A percentile compares a stretch with the other conserved stretches of the same genome.
Conservation (phyloP, 2,797 vertebrate species). For the Pipistrellus kuhlii region DNA sequence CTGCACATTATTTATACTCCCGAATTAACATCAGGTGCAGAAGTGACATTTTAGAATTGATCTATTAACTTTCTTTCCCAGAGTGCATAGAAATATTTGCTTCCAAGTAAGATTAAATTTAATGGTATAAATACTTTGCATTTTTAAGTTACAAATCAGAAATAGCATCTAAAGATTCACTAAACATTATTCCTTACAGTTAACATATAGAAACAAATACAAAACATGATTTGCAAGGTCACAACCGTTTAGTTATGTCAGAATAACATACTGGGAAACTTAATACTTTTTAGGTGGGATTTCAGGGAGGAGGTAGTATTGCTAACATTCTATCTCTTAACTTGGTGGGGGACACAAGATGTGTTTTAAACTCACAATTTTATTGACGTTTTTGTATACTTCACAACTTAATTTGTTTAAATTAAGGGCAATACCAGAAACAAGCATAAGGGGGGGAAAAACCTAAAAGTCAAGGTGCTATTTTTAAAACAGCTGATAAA, state of each 20-base stretch:
- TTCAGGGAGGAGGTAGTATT: background rate
- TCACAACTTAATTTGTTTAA: slow-evolving; percentile 31
- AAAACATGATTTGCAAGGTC: slow-evolving; percentile 52
- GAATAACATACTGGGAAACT: slow-evolving; percentile 57
- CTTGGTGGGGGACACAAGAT: background rate
- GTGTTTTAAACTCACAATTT: slow-evolving; percentile 49
- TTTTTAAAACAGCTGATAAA: slow-evolving; percentile 74
- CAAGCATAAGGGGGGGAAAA: background rate
- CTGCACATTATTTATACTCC: slow-evolving; percentile 36
- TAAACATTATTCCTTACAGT: slow-evolving; percentile 53
- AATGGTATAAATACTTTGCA: slow-evolving; percentile 33
- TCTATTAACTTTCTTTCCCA: slow-evolving; percentile 18
- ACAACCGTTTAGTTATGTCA: slow-evolving; percentile 44
- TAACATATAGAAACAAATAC: slow-evolving; percentile 58
- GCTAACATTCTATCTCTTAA: slow-evolving; percentile 51
- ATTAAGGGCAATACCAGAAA: slow-evolving; percentile 23
- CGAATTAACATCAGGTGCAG: slow-evolving; percentile 58
- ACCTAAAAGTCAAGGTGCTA: slow-evolving; percentile 38
- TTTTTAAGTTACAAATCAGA: slow-evolving; percentile 54
- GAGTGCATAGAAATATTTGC: background rate
- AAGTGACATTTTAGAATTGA: slow-evolving; percentile 62
- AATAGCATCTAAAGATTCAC: slow-evolving; percentile 52
- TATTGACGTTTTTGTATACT: background rate
- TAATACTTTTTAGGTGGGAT: slow-evolving; percentile 49
- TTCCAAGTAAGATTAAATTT: slow-evolving; percentile 55